These are phyloP conservation scores for Eucidaris tribuloides DNA, from an alignment of 35 echinoderm and acorn worm genomes.

Conservation along the genomic window DNA sequence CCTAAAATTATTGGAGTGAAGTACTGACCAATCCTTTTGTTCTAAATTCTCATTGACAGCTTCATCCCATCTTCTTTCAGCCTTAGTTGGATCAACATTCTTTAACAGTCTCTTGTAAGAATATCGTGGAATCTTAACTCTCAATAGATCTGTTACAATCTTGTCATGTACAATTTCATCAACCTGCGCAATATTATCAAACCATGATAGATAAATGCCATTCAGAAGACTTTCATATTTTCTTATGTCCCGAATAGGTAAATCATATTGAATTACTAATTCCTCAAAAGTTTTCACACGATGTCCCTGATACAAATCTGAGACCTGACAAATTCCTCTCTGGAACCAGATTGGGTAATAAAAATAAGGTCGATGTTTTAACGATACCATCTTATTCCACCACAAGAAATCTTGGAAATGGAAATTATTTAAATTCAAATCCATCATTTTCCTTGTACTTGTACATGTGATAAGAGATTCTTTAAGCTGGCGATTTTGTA, in stretches of 20 bases:
- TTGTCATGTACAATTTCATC: neutral
- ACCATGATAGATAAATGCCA: neutral
- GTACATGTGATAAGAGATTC: too few relatives aligned
- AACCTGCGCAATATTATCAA: neutral
- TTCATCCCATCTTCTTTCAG: neutral
- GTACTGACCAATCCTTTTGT: neutral
- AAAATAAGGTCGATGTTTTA: neutral
- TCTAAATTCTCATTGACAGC: neutral
- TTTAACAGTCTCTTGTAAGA: neutral
- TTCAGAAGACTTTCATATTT: neutral
- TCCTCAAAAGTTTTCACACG: neutral
- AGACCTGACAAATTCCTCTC: neutral
- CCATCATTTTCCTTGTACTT: too few relatives aligned
- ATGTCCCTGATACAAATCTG: neutral
- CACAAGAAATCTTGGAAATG: neutral
- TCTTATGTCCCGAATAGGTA: neutral
- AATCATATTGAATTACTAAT: neutral
- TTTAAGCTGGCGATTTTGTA: too few relatives aligned
- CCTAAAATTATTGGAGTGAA: neutral
- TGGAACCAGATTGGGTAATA: neutral
- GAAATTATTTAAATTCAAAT: neutral
- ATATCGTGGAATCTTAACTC: neutral
- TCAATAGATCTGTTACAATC: neutral
- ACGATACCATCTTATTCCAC: neutral
- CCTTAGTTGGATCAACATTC: neutral